phyloP scores from a whole-genome alignment of 2,888 invertebrate genomes.

The Orchesella flavescens region DNA sequence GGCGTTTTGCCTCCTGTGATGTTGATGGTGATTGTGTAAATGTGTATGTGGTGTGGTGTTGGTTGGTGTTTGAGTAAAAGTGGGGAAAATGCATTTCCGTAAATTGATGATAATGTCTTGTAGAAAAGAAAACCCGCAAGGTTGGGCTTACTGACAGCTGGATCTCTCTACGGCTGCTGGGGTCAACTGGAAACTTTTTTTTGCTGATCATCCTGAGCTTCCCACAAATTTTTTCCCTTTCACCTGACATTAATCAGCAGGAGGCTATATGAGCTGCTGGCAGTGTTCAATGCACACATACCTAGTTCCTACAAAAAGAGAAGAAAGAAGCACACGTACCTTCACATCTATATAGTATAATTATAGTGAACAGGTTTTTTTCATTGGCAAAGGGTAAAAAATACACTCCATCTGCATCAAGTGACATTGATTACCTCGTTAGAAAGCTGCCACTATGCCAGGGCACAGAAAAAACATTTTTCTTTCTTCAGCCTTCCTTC shows the following conservation, averaged over 20 bases:
- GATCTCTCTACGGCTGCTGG: neutral
- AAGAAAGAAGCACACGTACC: no score
- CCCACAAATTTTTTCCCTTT: neutral
- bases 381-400: neutral
- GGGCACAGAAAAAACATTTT: constrained; percentile 4
- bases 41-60: no score
- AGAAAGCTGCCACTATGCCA: constrained; percentile 9
- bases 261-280: neutral
- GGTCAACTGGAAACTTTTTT: neutral
- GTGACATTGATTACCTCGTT: constrained; percentile 32
- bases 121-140: neutral
- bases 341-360: no score
- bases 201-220: neutral
- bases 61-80: neutral
- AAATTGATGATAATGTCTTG: constrained; percentile 16
- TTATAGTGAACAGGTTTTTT: no score
- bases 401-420: constrained; percentile 1
- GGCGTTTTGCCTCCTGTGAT: no score
- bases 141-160: neutral
- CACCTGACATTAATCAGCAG: constrained; percentile 20
- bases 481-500: neutral
- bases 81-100: neutral
- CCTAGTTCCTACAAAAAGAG: no score
- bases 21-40: no score
- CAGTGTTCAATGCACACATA: neutral